These are phyloP conservation scores for Acromyrmex heyeri DNA, from an alignment of 1,140 invertebrate species.

Conservation along the genomic window DNA sequence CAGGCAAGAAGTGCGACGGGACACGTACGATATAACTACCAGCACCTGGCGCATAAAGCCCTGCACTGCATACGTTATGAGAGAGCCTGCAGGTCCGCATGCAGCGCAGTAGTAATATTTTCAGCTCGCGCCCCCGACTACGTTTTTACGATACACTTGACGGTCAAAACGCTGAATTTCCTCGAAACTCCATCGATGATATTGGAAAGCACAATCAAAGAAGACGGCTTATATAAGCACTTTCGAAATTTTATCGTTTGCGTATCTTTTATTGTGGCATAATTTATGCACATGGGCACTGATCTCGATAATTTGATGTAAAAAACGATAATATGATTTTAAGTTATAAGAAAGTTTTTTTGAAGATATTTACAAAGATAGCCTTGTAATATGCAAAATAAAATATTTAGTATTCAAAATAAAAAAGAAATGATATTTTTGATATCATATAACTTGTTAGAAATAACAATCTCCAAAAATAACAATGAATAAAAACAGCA, in stretches of 20 bases:
- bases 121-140: constrained; percentile 27
- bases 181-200: constrained; percentile 11
- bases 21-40: constrained; percentile 76
- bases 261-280: not conserved
- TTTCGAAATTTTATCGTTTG: not conserved
- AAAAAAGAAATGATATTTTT: not conserved
- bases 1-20: constrained; percentile 9
- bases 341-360: not conserved
- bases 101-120: constrained; percentile 68
- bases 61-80: constrained; percentile 75
- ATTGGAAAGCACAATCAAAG: constrained; percentile 32
- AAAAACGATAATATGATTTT: not conserved
- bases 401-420: not conserved
- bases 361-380: not conserved
- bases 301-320: constrained; percentile 1
- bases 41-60: constrained; percentile 75
- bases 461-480: not conserved
- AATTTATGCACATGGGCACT: not conserved
- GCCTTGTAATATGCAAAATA: not conserved
- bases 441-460: not conserved
- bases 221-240: not conserved
- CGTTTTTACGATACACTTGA: constrained; percentile 41
- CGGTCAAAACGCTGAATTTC: not conserved
- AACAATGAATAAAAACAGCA: not conserved
- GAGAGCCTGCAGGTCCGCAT: constrained; percentile 59